These are phyloP conservation scores for Ardeotis arabs DNA, from an alignment of 2,113 vertebrate species.

Conservation along the genomic window DNA sequence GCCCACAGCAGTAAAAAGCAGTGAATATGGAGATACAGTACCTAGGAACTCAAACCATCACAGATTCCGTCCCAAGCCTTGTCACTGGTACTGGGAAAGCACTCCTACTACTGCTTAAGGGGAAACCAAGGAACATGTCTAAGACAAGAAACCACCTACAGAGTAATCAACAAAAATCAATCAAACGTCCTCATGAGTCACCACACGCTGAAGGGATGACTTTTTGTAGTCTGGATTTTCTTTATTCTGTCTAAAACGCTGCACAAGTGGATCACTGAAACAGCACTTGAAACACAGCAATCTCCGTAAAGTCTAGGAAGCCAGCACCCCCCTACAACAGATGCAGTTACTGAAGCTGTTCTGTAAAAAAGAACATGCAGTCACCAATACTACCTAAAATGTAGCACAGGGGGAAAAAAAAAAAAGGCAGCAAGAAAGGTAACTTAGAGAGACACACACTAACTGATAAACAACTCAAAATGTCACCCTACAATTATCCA, in stretches of 20 bases:
- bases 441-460: neutral
- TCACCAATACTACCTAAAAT: neutral
- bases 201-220: neutral
- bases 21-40: rapidly evolving
- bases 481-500: neutral
- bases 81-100: neutral
- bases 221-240: neutral
- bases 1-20: too few relatives aligned
- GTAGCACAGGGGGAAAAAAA: neutral
- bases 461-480: neutral
- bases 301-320: neutral
- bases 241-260: neutral
- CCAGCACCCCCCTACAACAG: neutral
- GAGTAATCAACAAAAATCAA: neutral
- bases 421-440: neutral
- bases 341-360: neutral
- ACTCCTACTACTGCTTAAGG: neutral
- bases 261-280: neutral
- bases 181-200: neutral
- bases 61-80: rapidly evolving
- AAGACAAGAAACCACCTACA: neutral
- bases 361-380: neutral
- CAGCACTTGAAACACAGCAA: rapidly evolving
- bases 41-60: neutral
- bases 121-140: neutral